phyloP scores from a whole-genome alignment of 1,140 invertebrate genomes.

The Diprion similis region DNA sequence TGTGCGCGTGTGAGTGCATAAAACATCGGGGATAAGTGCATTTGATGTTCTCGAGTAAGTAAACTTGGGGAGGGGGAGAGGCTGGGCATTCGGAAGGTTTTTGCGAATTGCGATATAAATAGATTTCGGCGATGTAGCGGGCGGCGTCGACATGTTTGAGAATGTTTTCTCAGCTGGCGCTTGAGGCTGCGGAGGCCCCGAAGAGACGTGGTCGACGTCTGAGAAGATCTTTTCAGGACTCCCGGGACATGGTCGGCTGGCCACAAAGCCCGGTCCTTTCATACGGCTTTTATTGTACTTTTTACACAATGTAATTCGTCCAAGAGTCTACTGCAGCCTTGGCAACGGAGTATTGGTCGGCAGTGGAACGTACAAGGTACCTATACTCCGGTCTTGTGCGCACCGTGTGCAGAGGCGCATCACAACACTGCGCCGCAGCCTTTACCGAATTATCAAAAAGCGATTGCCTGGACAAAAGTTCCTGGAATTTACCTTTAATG shows the following conservation, averaged over 20 bases:
- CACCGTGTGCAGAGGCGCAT: not conserved
- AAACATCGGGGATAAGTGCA: too few species aligned
- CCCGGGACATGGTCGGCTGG: constrained; percentile 57
- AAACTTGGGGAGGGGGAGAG: too few species aligned
- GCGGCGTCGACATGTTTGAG: constrained; percentile 43
- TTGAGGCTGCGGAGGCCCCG: constrained; percentile 10
- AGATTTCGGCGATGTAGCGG: too few species aligned
- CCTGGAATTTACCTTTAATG: constrained; percentile 46
- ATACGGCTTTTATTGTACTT: constrained; percentile 56
- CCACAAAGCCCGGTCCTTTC: constrained; percentile 52
- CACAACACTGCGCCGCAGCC: constrained; percentile 7
- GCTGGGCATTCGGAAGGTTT: too few species aligned
- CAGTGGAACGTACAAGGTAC: constrained; percentile 31
- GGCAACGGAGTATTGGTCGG: constrained; percentile 28
- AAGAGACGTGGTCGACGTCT: constrained; percentile 15
- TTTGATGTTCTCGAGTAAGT: too few species aligned
- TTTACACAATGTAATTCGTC: constrained; percentile 58
- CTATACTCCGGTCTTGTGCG: constrained; percentile 19
- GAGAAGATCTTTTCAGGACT: constrained; percentile 52
- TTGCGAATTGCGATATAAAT: too few species aligned
- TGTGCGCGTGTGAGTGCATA: too few species aligned
- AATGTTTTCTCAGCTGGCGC: constrained; percentile 59
- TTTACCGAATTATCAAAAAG: constrained; percentile 31
- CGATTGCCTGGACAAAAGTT: constrained; percentile 25
- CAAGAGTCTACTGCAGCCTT: constrained; percentile 24